phyloP scores from a whole-genome alignment of 2,888 invertebrate species.

The Drosophila algonquin region DNA sequence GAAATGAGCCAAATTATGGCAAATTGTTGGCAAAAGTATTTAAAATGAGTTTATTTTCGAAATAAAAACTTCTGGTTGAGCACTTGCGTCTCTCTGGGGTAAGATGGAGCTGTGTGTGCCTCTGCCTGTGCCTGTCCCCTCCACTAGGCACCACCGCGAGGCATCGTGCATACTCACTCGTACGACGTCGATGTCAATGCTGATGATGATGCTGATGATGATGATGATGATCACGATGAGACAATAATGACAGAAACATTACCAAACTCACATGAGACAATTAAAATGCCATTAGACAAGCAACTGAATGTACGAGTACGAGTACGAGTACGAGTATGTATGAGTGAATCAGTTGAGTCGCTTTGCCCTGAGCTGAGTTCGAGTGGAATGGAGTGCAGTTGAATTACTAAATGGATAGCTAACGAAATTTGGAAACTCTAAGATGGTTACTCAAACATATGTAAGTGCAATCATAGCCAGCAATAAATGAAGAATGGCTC shows the following conservation, averaged over 20 bases:
- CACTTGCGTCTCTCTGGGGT: slow-evolving; percentile 27
- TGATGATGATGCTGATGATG: neutral
- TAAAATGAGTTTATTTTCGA: slow-evolving; percentile 76
- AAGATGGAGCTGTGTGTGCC: neutral
- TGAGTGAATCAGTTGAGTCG: slow-evolving; percentile 19
- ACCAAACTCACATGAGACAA: slow-evolving; percentile 53
- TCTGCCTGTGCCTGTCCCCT: no score
- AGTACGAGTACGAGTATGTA: slow-evolving; percentile 2
- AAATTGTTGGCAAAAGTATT: slow-evolving; percentile 78
- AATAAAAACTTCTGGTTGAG: slow-evolving; percentile 55
- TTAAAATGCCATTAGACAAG: slow-evolving; percentile 72
- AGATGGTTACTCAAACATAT: no score
- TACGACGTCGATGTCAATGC: slow-evolving; percentile 3
- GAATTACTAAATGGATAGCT: no score
- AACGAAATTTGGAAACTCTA: no score
- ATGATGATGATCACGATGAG: slow-evolving; percentile 5
- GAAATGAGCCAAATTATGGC: slow-evolving; percentile 79
- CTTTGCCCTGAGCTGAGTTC: no score
- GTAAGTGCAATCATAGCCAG: no score
- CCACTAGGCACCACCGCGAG: slow-evolving; percentile 30
- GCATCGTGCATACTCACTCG: neutral
- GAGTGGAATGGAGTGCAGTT: slow-evolving; percentile 10
- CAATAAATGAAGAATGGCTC: no score
- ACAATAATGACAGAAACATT: slow-evolving; percentile 8
- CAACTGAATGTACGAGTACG: slow-evolving; percentile 43